Percentiles rank a stretch among this genome's conserved stretches.
phyloP scores from a whole-genome alignment of 1,140 invertebrate species.

The Periplaneta americana region DNA sequence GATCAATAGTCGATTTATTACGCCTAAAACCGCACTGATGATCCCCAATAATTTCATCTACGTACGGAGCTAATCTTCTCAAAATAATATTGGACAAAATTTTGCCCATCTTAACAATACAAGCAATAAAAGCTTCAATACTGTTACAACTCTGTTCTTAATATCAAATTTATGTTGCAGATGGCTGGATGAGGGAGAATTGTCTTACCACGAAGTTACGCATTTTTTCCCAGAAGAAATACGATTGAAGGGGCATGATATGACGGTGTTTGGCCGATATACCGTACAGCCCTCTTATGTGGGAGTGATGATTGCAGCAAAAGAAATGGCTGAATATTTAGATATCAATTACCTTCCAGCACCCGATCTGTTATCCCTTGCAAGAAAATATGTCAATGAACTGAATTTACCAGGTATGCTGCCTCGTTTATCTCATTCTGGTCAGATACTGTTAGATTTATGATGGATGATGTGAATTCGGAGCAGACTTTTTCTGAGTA shows the following conservation, averaged over 20 bases:
- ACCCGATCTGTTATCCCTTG: conserved; percentile 35
- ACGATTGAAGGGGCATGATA: conserved; percentile 18
- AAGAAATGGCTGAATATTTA: conserved; percentile 38
- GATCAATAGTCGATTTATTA: no score
- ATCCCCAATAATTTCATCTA: no score
- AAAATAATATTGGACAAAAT: no score
- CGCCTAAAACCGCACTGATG: no score
- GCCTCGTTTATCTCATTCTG: no score
- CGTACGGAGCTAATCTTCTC: no score
- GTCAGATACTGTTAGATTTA: no score
- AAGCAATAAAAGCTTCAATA: no score
- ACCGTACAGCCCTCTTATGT: conserved; percentile 31
- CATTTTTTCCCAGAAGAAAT: conserved; percentile 49
- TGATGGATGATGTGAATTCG: no score
- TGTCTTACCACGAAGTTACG: conserved; percentile 46
- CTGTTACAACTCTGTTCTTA: no score
- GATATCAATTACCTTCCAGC: conserved; percentile 31
- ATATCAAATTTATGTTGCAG: conserved; percentile 30
- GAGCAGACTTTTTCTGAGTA: no score
- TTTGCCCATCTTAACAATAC: no score
- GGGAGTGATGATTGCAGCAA: conserved; percentile 30
- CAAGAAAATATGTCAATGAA: conserved; percentile 5
- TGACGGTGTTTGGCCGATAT: neutral
- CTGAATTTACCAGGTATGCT: conserved; percentile 13
- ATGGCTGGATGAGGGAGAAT: conserved; percentile 49